These are phyloP conservation scores for Neoascia interrupta DNA, from an alignment of 2,888 invertebrate genomes.

Conservation along the genomic window DNA sequence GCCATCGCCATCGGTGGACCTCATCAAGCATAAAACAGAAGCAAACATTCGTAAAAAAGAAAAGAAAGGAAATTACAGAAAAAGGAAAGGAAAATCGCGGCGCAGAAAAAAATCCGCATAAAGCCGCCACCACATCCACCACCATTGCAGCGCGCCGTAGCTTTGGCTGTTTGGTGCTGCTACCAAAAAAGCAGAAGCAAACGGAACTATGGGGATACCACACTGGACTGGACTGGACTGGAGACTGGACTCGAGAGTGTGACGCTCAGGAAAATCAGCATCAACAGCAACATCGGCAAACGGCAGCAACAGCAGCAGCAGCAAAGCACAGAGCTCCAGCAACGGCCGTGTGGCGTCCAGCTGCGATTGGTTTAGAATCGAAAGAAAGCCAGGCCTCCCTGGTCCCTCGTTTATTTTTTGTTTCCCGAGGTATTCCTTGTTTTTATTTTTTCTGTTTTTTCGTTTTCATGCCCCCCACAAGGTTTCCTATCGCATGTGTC, in stretches of 20 bases:
- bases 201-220: no score
- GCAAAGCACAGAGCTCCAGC: slow-evolving; percentile 8
- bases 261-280: slow-evolving; percentile 68
- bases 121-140: slow-evolving; percentile 57
- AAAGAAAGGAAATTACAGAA: slow-evolving; percentile 55
- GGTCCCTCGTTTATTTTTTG: slow-evolving; percentile 47
- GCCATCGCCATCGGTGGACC: slow-evolving; percentile 65
- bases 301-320: slow-evolving; percentile 46
- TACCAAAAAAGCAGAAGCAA: slow-evolving; percentile 68
- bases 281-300: slow-evolving; percentile 60
- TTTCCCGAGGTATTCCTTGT: slow-evolving; percentile 26
- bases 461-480: slow-evolving; percentile 51
- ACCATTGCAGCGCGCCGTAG: slow-evolving; percentile 49
- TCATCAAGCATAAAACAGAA: slow-evolving; percentile 69
- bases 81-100: slow-evolving; percentile 50
- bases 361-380: slow-evolving; percentile 71
- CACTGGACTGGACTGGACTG: no score
- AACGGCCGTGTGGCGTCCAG: slow-evolving; percentile 64
- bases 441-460: slow-evolving; percentile 38
- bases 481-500: slow-evolving; percentile 66
- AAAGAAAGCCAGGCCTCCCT: slow-evolving; percentile 71
- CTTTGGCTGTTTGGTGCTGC: no score
- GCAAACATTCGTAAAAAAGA: slow-evolving; percentile 55
- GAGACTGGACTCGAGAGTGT: slow-evolving; percentile 52
- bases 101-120: slow-evolving; percentile 42